Base-by-base conservation (phyloP, 2,113 vertebrate species). In the Ictalurus punctatus region DNA sequence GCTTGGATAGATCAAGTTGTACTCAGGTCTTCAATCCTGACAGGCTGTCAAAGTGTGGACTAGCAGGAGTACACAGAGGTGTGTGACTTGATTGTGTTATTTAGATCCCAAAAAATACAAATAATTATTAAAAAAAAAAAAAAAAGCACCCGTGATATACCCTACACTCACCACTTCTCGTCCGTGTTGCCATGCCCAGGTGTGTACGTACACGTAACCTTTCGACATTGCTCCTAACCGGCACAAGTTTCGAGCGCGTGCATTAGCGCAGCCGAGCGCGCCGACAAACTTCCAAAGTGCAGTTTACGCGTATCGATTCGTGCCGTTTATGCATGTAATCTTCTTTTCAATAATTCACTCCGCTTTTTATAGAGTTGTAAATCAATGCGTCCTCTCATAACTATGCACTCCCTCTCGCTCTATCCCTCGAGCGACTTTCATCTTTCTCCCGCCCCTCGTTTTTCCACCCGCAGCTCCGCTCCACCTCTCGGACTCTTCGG, bases 281-380 rank as follows among this genome's bases (percentile, higher is more conserved):
- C 80, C 83, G 34, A 54, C 86, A 37, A 83, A 89, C 90, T 92
- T 91, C 90, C 91, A 93, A 88, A 93, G 89, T 90, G 90, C 91
- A 92, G 86, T 92, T 48, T 93, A 92, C 80, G 89, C 69, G 84
- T 93, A 95, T 94, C 95, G 94, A 96, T 95, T 94, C 87, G 88
- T 92, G 88, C 90, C 92, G 92, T 95, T 95, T 95, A 94, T 95
- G 94, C 91, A 93, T 91, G 92, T 93, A 93, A 94, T 93, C 90
- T 89, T 87, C 92, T 94, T 90, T 71, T 95, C 93, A 95, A 95
- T 96, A 94, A 95, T 96, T 95, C 93, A 93, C 83, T 86, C 89
- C 30, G 71, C 90, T 88, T 94, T 94, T 95, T 93, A 94, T 94
- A 91, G 91, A 92, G 91, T 37, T 90, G 86, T 84, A 80, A 92